Conservation (phyloP, 2,113 vertebrate species). For the Nycticryphes semicollaris region DNA sequence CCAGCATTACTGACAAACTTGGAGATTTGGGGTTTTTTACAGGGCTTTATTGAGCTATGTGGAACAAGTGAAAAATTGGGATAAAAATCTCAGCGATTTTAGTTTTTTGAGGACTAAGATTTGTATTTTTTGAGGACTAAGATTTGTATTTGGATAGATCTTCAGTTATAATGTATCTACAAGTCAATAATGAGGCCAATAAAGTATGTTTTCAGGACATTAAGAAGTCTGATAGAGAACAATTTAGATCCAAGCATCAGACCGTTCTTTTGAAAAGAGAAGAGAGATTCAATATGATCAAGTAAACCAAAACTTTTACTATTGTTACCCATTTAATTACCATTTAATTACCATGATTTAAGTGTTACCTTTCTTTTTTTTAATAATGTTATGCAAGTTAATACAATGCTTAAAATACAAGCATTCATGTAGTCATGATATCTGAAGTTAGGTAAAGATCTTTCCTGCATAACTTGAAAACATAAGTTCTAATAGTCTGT, state of each 20-base stretch:
- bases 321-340: background rate
- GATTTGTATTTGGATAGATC: background rate
- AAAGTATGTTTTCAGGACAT: constrained; percentile 8
- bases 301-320: background rate
- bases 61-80: background rate
- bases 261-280: background rate
- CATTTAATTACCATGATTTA: background rate
- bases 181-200: background rate
- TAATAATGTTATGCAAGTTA: background rate
- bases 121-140: background rate
- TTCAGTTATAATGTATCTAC: background rate
- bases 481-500: too few species aligned
- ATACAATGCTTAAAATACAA: background rate
- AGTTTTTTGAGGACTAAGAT: background rate
- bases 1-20: background rate
- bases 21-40: background rate
- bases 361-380: background rate
- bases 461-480: too few species aligned
- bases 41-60: background rate
- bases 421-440: too few species aligned
- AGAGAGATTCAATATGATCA: background rate
- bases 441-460: too few species aligned
- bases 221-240: background rate
- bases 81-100: background rate
- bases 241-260: background rate